Evolutionary conservation across 1,140 invertebrate species (phyloP).

Genomic region (Monochamus saltuarius): DNA sequence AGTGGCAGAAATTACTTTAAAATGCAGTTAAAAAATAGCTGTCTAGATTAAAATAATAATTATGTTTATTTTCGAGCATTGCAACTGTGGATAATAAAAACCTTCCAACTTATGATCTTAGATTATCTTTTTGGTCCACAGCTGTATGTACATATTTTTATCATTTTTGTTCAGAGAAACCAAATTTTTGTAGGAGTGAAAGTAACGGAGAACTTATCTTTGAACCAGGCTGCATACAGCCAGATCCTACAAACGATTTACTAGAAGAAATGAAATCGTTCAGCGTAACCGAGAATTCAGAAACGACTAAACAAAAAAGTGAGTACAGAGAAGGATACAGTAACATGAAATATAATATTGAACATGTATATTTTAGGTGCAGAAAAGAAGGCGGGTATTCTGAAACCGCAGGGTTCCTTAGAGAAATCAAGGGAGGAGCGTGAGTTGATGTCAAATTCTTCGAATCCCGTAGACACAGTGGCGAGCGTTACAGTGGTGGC

Average conservation of each 20-base stretch:
- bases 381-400: slow-evolving; percentile 65
- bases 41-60: too few species aligned
- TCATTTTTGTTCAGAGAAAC: background rate
- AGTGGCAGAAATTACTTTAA: slow-evolving; percentile 19
- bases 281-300: slow-evolving; percentile 31
- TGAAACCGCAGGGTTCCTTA: slow-evolving; percentile 68
- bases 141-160: background rate
- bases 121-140: background rate
- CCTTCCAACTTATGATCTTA: slow-evolving; percentile 8
- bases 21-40: too few species aligned
- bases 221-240: slow-evolving; percentile 48
- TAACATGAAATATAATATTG: too few species aligned
- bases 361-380: slow-evolving; percentile 39
- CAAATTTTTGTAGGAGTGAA: slow-evolving; percentile 36
- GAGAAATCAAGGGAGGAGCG: slow-evolving; percentile 63
- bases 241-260: slow-evolving; percentile 49
- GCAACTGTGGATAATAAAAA: too few species aligned
- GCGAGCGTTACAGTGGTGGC: background rate
- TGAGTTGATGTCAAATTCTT: slow-evolving; percentile 37
- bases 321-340: background rate
- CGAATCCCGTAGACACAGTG: background rate
- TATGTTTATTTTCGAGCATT: too few species aligned
- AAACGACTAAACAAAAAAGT: slow-evolving; percentile 18
- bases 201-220: slow-evolving; percentile 37
- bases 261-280: slow-evolving; percentile 51